These are phyloP conservation scores for Gouania willdenowi DNA, from an alignment of 2,797 vertebrate genomes.

Conservation along the genomic window DNA sequence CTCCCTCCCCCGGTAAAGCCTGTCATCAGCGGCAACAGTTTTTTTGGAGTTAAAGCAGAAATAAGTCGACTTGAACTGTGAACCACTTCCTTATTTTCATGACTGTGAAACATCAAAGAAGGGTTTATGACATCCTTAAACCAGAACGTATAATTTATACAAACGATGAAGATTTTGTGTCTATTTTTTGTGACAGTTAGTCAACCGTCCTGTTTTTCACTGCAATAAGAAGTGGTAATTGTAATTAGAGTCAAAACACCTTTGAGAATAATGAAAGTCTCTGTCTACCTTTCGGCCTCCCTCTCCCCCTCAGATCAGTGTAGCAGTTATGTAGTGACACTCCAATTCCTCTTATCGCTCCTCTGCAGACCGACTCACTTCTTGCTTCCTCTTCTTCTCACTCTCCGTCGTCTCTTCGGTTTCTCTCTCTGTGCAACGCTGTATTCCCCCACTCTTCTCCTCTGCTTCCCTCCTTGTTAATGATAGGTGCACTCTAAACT, in stretches of 20 bases:
- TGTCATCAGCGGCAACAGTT: too few species aligned
- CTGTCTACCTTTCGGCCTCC: conserved; percentile 17
- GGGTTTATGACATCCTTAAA: too few species aligned
- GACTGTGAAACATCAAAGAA: too few species aligned
- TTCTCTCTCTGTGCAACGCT: not conserved
- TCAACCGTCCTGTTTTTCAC: conserved; percentile 17
- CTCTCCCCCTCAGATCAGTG: conserved; percentile 65
- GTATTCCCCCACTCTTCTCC: conserved; percentile 1
- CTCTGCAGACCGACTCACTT: conserved; percentile 65
- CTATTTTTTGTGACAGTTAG: conserved; percentile 3
- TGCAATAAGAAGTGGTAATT: conserved; percentile 22
- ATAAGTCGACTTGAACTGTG: too few species aligned
- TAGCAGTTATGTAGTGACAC: conserved; percentile 71
- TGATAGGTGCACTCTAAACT: conserved; percentile 39
- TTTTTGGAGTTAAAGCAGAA: too few species aligned
- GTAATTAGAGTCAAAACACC: conserved; percentile 36
- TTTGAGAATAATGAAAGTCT: conserved; percentile 38
- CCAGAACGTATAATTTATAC: too few species aligned
- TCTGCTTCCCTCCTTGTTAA: conserved; percentile 20
- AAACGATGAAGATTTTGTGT: conserved; percentile 1
- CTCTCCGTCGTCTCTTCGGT: conserved; percentile 4
- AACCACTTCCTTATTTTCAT: too few species aligned
- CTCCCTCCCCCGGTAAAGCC: too few species aligned
- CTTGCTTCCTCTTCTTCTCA: not conserved
- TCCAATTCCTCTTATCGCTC: conserved; percentile 69